Base-by-base conservation (phyloP, 2,113 vertebrate genomes). In the Psettodes erumei region DNA sequence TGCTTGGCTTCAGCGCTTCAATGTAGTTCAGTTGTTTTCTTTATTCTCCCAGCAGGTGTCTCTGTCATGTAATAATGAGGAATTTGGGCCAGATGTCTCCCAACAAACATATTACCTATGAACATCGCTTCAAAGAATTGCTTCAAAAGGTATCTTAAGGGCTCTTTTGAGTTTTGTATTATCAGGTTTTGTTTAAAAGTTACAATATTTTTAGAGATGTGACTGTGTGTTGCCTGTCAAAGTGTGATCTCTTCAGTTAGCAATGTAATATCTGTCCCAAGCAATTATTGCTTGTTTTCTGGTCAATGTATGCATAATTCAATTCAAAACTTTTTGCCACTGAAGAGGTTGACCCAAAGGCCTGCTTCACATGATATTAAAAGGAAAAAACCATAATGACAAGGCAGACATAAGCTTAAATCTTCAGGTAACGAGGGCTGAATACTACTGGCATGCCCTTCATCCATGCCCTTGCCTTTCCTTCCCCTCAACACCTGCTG, bases 21-120 rank as follows among this genome's bases (percentile, higher is more conserved):
- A 35, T 43, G 40, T 66, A 43, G 37, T 50, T 64, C 82, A 63
- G 58, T 83, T 90, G 77, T 88, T 87, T 86, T 70, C 83, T 79
- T 79, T 74, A 43, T 70, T 87, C 87, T 90, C 88, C 90, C 90
- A 93, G 90, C 88, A 94, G 88, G 89, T 89, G 92, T 91, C 88
- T 83, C 86, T 87, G 89, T 91, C 89, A 92, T 77, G 69, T 89
- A 91, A 58, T 84, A 77, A 87, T 87, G 80, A 87, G 75, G 71
- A 89, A 83, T 84, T 77, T 63, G 71, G 65, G 58, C 76, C 80
- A 77, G 71, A 85, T 54, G 40, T 74, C 55, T 80, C 65, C 66
- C 62, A 45, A 58, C 80, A 80, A 74, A 79, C 19, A 42, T 48
- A 75, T 60, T 47, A 71, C 13, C 72, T 75, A 75, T 67, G 58